Percentiles rank a stretch among this genome's conserved stretches.
Evolutionary conservation across 2,797 vertebrate genomes (phyloP).

Genomic region (Thaleichthys pacificus): DNA sequence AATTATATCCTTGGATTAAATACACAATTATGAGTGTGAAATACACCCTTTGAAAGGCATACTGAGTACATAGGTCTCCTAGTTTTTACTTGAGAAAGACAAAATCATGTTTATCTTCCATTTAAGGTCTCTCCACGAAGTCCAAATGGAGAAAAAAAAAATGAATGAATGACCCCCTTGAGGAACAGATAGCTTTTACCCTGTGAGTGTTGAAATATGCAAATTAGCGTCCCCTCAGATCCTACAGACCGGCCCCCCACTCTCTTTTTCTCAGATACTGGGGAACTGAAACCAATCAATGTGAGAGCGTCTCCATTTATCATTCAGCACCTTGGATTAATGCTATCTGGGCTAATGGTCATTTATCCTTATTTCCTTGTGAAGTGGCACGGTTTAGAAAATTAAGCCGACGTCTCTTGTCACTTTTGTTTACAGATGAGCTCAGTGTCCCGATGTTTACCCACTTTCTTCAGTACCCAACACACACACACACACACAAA

Average conservation of each 20-base stretch:
- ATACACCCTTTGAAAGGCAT: too few relatives aligned
- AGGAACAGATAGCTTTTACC: not conserved
- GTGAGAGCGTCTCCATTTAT: slow-evolving; percentile 12
- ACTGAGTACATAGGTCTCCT: too few relatives aligned
- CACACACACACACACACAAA: not conserved
- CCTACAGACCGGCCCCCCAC: not conserved
- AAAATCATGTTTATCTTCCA: too few relatives aligned
- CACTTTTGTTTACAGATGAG: slow-evolving; percentile 4
- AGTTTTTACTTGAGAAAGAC: too few relatives aligned
- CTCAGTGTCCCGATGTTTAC: slow-evolving; percentile 8
- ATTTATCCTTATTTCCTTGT: slow-evolving; percentile 3
- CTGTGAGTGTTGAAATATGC: not conserved
- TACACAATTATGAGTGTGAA: too few relatives aligned
- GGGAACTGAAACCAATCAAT: not conserved
- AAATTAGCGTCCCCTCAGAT: not conserved
- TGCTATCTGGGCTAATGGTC: slow-evolving; percentile 13
- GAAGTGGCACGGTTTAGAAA: not conserved
- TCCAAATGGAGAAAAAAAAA: not conserved
- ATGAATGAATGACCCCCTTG: not conserved
- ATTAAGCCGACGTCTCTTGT: not conserved
- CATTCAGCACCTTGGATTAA: slow-evolving; percentile 5
- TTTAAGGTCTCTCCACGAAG: not conserved
- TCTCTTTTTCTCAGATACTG: not conserved
- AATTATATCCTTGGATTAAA: not conserved
- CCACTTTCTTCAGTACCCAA: not conserved